Percentiles rank a stretch among this genome's conserved stretches.
Conservation (phyloP, 2,888 invertebrate species). For the Phyllotreta striolata region DNA sequence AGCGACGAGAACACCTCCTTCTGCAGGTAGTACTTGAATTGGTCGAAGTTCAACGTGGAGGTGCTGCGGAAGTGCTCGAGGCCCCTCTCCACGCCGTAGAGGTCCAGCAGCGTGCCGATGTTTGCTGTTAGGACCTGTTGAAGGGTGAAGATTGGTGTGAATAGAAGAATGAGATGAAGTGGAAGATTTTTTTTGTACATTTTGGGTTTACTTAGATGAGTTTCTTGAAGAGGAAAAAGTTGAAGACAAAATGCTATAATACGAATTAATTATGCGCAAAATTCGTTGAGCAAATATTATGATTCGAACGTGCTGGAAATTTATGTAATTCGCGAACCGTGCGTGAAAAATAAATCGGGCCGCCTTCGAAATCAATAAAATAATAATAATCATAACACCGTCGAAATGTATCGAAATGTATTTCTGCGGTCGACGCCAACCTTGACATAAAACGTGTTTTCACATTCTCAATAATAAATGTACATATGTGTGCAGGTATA, state of each 20-base stretch:
- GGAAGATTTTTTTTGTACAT: no score
- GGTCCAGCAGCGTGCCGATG: constrained; percentile 78
- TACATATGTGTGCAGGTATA: constrained; percentile 1
- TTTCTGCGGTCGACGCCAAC: constrained; percentile 9
- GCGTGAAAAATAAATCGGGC: no score
- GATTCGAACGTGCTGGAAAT: no score
- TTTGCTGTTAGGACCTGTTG: constrained; percentile 81
- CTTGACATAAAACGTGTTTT: constrained; percentile 39
- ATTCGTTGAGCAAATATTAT: no score
- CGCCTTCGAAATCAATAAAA: no score
- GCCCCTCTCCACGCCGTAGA: constrained; percentile 81
- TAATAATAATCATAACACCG: constrained; percentile 5
- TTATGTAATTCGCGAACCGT: no score
- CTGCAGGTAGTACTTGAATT: constrained; percentile 78
- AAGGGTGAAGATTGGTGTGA: constrained; percentile 34
- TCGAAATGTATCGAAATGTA: constrained; percentile 3
- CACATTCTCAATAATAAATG: constrained; percentile 22
- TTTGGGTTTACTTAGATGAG: no score
- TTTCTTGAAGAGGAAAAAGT: no score
- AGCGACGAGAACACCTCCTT: constrained; percentile 77
- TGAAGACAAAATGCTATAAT: no score
- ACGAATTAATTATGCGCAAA: no score
- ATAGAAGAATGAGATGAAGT: no score
- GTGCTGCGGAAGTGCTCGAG: constrained; percentile 80
- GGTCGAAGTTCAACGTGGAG: constrained; percentile 73